These are phyloP conservation scores for Napeogenes inachia DNA, from an alignment of 2,888 invertebrate species.

Conservation along the genomic window DNA sequence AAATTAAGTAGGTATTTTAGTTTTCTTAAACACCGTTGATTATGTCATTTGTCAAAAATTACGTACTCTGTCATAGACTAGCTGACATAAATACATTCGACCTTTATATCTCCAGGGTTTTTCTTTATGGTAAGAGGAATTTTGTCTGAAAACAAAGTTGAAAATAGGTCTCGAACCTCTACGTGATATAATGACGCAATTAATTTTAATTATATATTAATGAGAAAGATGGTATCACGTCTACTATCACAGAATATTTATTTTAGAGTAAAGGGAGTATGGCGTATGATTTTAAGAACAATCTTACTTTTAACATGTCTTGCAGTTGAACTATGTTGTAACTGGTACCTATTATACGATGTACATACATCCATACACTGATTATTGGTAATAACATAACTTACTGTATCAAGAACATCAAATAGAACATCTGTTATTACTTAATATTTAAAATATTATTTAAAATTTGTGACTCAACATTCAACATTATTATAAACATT, in stretches of 20 bases:
- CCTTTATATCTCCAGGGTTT: background rate
- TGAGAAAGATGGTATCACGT: conserved; percentile 72
- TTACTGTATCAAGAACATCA: conserved; percentile 28
- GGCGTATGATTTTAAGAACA: conserved; percentile 35
- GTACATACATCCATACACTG: conserved; percentile 17
- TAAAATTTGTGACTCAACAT: conserved; percentile 31
- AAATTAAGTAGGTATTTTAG: background rate
- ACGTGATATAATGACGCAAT: conserved; percentile 53
- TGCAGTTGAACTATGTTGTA: conserved; percentile 31
- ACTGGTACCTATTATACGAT: conserved; percentile 41
- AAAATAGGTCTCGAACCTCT: conserved; percentile 34
- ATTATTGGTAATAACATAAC: conserved; percentile 25
- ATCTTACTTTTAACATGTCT: conserved; percentile 12
- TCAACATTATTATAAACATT: conserved; percentile 35
- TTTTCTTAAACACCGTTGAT: background rate
- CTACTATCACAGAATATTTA: conserved; percentile 77
- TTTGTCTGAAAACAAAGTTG: conserved; percentile 13
- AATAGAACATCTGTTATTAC: conserved; percentile 31
- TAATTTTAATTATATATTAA: conserved; percentile 38
- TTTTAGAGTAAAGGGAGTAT: conserved; percentile 59
- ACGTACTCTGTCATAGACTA: background rate
- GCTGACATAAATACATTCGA: too few relatives aligned
- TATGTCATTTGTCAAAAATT: background rate
- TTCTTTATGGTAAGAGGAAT: background rate
- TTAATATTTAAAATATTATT: conserved; percentile 23